Conservation (phyloP, 2,888 invertebrate species). For the Melanostoma mellinum region DNA sequence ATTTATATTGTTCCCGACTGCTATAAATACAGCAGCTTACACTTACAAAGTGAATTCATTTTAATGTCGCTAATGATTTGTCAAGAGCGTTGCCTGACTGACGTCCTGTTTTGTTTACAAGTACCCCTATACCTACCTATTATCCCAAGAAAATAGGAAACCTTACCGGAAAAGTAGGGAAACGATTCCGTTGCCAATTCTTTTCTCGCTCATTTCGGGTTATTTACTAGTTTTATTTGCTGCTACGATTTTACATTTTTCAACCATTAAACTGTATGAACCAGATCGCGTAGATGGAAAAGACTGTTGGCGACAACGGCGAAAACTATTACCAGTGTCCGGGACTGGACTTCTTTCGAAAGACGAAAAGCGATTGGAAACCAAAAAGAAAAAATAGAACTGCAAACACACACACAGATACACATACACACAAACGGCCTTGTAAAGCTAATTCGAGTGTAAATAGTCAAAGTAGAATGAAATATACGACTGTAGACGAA, state of each 20-base stretch:
- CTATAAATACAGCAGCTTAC: not conserved
- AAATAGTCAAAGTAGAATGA: conserved; percentile 55
- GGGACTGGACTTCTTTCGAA: conserved; percentile 23
- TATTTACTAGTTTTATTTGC: conserved; percentile 39
- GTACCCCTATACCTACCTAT: conserved; percentile 50
- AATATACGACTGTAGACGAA: conserved; percentile 62
- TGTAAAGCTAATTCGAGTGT: conserved; percentile 49
- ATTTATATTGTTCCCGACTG: conserved; percentile 46
- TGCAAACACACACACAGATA: too few species aligned
- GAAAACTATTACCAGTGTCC: conserved; percentile 45
- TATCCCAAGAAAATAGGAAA: conserved; percentile 39
- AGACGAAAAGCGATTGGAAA: conserved; percentile 1
- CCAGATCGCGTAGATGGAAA: conserved; percentile 42
- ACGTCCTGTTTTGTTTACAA: conserved; percentile 17
- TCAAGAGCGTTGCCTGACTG: conserved; percentile 59
- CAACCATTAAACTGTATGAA: conserved; percentile 58
- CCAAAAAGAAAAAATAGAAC: not conserved
- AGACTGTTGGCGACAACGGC: conserved; percentile 39
- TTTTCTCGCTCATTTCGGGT: conserved; percentile 61
- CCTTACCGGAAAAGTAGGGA: conserved; percentile 49
- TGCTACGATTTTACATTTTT: conserved; percentile 56
- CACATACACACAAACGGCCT: conserved; percentile 12
- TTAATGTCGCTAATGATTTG: conserved; percentile 69
- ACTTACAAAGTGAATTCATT: conserved; percentile 38
- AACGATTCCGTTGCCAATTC: conserved; percentile 61